Evolutionary conservation across 2,888 invertebrate species (phyloP).

Genomic region (Ennomos quercinarius): DNA sequence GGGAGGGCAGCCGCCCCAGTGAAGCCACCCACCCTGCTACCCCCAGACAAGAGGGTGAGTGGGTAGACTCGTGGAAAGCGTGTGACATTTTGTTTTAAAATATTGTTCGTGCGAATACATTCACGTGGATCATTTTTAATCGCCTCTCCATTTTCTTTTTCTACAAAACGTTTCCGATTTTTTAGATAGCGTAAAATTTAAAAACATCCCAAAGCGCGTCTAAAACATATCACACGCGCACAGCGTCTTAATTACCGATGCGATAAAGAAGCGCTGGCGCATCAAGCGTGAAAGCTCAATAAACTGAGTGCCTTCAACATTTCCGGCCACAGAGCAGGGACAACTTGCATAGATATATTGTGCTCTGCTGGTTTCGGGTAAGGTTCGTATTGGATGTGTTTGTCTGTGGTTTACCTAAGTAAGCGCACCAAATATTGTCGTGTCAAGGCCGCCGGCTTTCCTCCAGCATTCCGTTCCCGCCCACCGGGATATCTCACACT

Average conservation of each 20-base stretch:
- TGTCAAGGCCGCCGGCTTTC: conserved; percentile 84
- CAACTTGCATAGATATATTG: conserved; percentile 31
- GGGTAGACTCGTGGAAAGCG: conserved; percentile 81
- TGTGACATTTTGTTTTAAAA: conserved; percentile 86
- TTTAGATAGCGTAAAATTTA: conserved; percentile 14
- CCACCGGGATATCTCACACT: conserved; percentile 83
- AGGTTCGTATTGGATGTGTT: conserved; percentile 37
- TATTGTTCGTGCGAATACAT: conserved; percentile 84
- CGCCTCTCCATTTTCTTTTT: conserved; percentile 70
- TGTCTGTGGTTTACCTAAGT: conserved; percentile 63
- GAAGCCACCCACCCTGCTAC: conserved; percentile 32
- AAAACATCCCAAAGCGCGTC: conserved; percentile 16
- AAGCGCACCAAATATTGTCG: conserved; percentile 78
- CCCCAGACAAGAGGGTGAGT: conserved; percentile 53
- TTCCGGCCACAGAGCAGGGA: conserved; percentile 54
- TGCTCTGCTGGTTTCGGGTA: conserved; percentile 43
- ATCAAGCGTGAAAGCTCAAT: conserved; percentile 73
- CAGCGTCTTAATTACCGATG: conserved; percentile 70
- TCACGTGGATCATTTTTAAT: conserved; percentile 83
- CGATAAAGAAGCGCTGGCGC: conserved; percentile 68
- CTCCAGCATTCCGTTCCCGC: conserved; percentile 82
- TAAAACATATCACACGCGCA: conserved; percentile 49
- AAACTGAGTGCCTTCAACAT: conserved; percentile 46
- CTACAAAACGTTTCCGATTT: conserved; percentile 28
- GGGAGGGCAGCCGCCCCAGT: conserved; percentile 40